Conservation (phyloP, 1,140 invertebrate species). For the Yoshiicerus persimilis region DNA sequence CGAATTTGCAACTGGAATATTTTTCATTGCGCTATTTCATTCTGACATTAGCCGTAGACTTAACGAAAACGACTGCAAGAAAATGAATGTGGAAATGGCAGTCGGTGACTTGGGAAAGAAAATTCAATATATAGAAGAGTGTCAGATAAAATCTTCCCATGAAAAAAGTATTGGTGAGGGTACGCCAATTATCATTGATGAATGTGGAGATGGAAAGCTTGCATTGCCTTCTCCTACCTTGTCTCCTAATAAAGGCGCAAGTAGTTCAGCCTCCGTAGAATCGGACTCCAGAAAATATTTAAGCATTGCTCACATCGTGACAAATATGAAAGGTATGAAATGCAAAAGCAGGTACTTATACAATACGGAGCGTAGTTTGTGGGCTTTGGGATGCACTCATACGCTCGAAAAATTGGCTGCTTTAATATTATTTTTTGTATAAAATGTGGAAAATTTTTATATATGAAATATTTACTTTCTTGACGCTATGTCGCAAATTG, state of each 20-base stretch:
- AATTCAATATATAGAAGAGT: background rate
- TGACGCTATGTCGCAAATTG: too few species aligned
- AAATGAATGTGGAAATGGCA: background rate
- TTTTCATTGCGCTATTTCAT: too few species aligned
- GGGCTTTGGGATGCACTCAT: too few species aligned
- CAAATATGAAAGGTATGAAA: background rate
- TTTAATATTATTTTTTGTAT: too few species aligned
- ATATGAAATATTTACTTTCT: too few species aligned
- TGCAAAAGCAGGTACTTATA: too few species aligned
- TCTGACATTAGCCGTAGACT: too few species aligned
- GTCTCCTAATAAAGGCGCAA: background rate
- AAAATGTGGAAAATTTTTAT: too few species aligned
- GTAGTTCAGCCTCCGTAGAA: background rate
- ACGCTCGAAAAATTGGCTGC: too few species aligned
- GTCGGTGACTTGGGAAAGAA: background rate
- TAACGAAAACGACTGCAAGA: too few species aligned
- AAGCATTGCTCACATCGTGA: background rate
- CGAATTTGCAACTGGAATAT: too few species aligned
- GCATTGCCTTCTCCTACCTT: background rate
- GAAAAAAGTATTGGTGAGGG: background rate
- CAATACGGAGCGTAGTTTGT: too few species aligned
- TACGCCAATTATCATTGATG: background rate
- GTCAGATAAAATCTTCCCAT: background rate
- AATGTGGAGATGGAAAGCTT: background rate
- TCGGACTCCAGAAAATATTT: background rate